Conservation (phyloP, 2,888 invertebrate genomes). For the Balanococcus diminutus region DNA sequence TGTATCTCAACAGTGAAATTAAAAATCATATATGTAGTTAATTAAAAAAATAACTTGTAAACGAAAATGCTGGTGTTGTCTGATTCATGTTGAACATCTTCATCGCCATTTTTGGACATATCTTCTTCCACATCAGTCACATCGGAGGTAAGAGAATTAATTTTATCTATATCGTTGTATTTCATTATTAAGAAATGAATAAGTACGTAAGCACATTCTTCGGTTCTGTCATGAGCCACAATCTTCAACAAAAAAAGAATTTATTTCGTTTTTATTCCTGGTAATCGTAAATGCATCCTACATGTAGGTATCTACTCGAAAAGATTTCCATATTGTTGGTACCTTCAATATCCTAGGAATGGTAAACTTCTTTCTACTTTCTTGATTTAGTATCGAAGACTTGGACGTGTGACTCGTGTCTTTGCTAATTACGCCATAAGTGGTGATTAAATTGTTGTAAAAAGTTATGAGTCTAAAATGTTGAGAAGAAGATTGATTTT, state of each 20-base stretch:
- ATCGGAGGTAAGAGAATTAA: slow-evolving; percentile 1
- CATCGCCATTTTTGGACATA: not conserved
- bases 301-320: too few relatives aligned
- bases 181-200: slow-evolving; percentile 73
- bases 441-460: slow-evolving; percentile 28
- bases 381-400: not conserved
- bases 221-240: slow-evolving; percentile 71
- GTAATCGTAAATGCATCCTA: not conserved
- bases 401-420: not conserved
- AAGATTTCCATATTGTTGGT: not conserved
- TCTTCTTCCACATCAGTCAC: slow-evolving; percentile 29
- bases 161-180: slow-evolving; percentile 62
- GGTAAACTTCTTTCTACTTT: slow-evolving; percentile 40
- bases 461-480: slow-evolving; percentile 33
- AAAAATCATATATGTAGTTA: not conserved
- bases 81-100: slow-evolving; percentile 41
- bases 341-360: slow-evolving; percentile 42
- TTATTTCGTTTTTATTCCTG: not conserved
- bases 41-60: slow-evolving; percentile 24
- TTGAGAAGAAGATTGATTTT: not conserved
- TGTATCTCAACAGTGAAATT: not conserved
- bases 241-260: slow-evolving; percentile 61
- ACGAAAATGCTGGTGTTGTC: slow-evolving; percentile 45
- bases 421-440: not conserved
- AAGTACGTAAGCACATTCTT: slow-evolving; percentile 73